Evolutionary conservation across 2,888 invertebrate species (phyloP).

Genomic region (Tetheella fluctuosa): DNA sequence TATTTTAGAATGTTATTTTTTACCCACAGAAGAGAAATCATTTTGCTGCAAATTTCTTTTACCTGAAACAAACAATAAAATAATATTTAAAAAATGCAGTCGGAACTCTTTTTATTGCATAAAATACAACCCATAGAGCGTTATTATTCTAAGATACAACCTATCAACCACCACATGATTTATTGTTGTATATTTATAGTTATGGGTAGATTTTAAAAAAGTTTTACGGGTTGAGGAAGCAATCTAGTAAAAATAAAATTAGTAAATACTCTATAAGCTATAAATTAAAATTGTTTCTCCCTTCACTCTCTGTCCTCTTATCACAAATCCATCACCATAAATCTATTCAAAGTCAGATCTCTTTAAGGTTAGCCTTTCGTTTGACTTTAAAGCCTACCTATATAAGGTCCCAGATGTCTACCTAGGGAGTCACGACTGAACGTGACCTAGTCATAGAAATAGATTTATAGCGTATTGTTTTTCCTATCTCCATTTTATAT

Average conservation of each 20-base stretch:
- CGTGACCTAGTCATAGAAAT: conserved; percentile 30
- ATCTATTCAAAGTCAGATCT: not conserved
- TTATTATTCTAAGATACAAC: no score
- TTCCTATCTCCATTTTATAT: not conserved
- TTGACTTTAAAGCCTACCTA: not conserved
- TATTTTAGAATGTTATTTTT: not conserved
- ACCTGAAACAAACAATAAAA: not conserved
- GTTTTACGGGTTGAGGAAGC: no score
- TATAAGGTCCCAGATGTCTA: conserved; percentile 6
- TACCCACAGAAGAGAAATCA: not conserved
- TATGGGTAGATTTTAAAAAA: no score
- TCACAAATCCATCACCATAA: not conserved
- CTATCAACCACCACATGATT: no score
- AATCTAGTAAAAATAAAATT: no score
- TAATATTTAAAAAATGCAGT: no score
- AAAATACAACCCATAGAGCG: no score
- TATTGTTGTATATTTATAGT: no score
- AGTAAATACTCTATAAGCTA: no score
- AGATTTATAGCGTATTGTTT: conserved; percentile 29
- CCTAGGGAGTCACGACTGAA: conserved; percentile 27
- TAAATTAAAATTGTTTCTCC: no score
- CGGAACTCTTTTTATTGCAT: no score
- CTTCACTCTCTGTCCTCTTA: no score
- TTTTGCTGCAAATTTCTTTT: not conserved
- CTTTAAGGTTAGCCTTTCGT: not conserved